These are phyloP conservation scores for Drosophila niveifrons DNA, from an alignment of 2,888 invertebrate genomes.

Conservation along the genomic window DNA sequence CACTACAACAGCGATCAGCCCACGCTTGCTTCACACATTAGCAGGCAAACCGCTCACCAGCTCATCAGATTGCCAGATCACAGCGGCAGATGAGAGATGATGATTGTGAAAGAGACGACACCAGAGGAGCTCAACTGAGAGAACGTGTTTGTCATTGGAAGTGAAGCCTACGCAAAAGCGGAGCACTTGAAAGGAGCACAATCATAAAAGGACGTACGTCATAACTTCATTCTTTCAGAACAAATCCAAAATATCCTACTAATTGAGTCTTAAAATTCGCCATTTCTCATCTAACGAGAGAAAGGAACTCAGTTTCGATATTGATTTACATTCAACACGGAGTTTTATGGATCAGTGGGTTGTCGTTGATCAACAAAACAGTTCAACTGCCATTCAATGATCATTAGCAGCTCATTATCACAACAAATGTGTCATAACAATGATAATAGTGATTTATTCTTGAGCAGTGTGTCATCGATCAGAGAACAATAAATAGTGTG, in stretches of 20 bases:
- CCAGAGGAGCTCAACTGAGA: background rate
- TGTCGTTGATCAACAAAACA: conserved; percentile 7
- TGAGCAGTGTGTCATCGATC: background rate
- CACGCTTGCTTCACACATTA: conserved; percentile 71
- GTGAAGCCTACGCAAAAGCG: conserved; percentile 57
- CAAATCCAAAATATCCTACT: conserved; percentile 17
- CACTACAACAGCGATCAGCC: conserved; percentile 41
- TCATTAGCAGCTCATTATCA: conserved; percentile 18
- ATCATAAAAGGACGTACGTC: conserved; percentile 57
- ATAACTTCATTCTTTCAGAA: conserved; percentile 1
- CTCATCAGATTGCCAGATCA: conserved; percentile 31
- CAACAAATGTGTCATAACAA: conserved; percentile 23
- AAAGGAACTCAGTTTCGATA: conserved; percentile 25
- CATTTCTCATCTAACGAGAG: conserved; percentile 15
- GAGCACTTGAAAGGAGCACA: conserved; percentile 48
- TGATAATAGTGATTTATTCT: conserved; percentile 8
- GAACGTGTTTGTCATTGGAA: conserved; percentile 66
- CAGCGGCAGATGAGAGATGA: conserved; percentile 65
- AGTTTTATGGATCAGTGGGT: conserved; percentile 53
- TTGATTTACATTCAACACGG: conserved; percentile 20
- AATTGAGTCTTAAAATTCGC: conserved; percentile 25
- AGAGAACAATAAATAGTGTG: background rate
- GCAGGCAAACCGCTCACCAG: conserved; percentile 50
- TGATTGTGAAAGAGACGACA: conserved; percentile 20
- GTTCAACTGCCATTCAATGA: conserved; percentile 2